Percentiles rank a stretch among this genome's conserved stretches.
phyloP scores from a whole-genome alignment of 2,113 vertebrate genomes.

The Etheostoma cragini region DNA sequence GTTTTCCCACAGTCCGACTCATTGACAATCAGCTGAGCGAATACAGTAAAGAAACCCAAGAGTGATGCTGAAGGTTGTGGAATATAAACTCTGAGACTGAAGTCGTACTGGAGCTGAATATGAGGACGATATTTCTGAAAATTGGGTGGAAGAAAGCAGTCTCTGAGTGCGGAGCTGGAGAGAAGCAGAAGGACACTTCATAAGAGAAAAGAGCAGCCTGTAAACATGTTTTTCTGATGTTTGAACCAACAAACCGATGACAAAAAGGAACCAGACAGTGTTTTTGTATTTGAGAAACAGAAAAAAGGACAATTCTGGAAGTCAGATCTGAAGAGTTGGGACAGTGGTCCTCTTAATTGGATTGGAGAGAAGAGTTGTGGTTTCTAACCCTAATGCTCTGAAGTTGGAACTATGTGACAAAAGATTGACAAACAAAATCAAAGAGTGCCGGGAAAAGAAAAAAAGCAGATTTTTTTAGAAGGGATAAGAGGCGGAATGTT shows the following conservation, averaged over 20 bases:
- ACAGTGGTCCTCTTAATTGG: conserved; percentile 5
- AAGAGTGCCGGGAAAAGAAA: conserved; percentile 16
- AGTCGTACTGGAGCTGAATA: neutral
- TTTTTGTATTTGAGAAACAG: neutral
- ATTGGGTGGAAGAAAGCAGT: neutral
- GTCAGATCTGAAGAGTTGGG: conserved; percentile 18
- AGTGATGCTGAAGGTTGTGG: conserved; percentile 22
- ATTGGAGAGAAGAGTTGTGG: conserved; percentile 6
- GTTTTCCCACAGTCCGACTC: conserved; percentile 61
- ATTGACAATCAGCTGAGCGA: conserved; percentile 63
- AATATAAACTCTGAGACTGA: conserved; percentile 24
- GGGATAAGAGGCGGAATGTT: conserved; percentile 41
- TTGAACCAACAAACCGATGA: conserved; percentile 5
- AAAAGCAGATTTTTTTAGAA: conserved; percentile 38
- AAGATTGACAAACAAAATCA: conserved; percentile 45
- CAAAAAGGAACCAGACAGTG: neutral
- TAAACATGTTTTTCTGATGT: conserved; percentile 25
- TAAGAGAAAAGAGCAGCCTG: neutral
- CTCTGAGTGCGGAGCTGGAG: neutral
- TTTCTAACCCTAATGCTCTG: conserved; percentile 34
- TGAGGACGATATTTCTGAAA: neutral
- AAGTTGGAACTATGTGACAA: conserved; percentile 41
- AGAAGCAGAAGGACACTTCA: neutral
- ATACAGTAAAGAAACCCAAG: conserved; percentile 1
- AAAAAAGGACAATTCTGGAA: conserved; percentile 1